phyloP scores from a whole-genome alignment of 2,888 invertebrate species.

The Rhagophthalmus giganteus region DNA sequence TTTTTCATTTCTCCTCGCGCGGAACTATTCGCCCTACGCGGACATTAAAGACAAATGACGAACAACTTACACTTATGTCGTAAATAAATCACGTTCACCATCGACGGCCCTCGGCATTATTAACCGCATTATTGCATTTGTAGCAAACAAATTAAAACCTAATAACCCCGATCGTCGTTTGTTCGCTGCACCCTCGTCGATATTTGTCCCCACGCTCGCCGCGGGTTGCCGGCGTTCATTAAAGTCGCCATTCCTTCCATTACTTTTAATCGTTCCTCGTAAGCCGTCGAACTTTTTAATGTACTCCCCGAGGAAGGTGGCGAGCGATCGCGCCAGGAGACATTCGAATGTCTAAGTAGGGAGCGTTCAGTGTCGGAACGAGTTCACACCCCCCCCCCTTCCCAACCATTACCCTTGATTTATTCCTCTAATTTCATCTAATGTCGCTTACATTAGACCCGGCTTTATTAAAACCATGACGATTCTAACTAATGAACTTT shows the following conservation, averaged over 20 bases:
- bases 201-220: not conserved
- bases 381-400: conserved; percentile 33
- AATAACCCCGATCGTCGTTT: conserved; percentile 21
- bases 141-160: conserved; percentile 34
- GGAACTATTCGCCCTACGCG: not conserved
- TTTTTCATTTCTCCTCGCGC: conserved; percentile 2
- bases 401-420: conserved; percentile 37
- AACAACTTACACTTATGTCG: no score
- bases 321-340: conserved; percentile 15
- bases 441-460: conserved; percentile 36
- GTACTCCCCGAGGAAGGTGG: not conserved
- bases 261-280: not conserved
- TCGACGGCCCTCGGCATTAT: no score
- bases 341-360: conserved; percentile 11
- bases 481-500: conserved; percentile 36
- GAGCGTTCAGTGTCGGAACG: conserved; percentile 18
- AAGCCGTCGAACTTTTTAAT: not conserved
- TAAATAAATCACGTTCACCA: no score
- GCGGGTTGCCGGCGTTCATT: not conserved
- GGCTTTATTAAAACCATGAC: conserved; percentile 38
- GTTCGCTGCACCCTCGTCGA: not conserved
- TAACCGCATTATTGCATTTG: conserved; percentile 34
- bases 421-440: conserved; percentile 37
- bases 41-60: not conserved
- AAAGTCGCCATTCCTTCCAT: no score